Percentiles rank a stretch among this genome's conserved stretches.
Conservation (phyloP, 2,888 invertebrate species). For the Pammene fasciana region DNA sequence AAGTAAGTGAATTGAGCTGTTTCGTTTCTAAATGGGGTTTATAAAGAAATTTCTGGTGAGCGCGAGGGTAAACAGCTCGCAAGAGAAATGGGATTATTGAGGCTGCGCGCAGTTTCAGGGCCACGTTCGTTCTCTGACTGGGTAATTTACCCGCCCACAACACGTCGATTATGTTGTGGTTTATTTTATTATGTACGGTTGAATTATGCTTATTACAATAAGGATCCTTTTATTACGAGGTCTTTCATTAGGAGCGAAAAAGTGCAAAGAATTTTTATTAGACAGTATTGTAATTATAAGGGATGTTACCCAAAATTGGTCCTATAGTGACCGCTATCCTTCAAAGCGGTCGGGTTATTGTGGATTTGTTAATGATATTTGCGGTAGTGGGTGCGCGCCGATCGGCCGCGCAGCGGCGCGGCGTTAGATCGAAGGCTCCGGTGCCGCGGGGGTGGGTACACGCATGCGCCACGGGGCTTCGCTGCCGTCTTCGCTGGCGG, state of each 20-base stretch:
- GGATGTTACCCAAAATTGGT: not conserved
- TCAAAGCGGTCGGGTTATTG: conserved; percentile 66
- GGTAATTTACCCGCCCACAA: conserved; percentile 1
- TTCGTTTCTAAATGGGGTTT: conserved; percentile 42
- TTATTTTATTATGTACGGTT: not conserved
- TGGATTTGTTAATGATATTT: conserved; percentile 72
- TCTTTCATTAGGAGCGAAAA: not conserved
- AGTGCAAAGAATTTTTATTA: not conserved
- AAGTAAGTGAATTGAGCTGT: conserved; percentile 15
- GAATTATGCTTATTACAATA: not conserved
- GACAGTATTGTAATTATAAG: not conserved
- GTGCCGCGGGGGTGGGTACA: conserved; percentile 53
- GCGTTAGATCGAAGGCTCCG: conserved; percentile 75
- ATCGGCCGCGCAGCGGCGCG: conserved; percentile 63
- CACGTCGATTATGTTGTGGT: not conserved
- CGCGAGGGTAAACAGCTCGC: conserved; percentile 53
- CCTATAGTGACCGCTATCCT: conserved; percentile 57
- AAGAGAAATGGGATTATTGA: conserved; percentile 48
- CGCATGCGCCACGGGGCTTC: conserved; percentile 67
- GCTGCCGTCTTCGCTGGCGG: conserved; percentile 62
- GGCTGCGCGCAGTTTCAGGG: conserved; percentile 45
- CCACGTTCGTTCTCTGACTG: conserved; percentile 3
- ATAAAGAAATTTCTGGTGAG: conserved; percentile 51
- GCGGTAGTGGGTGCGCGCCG: conserved; percentile 70
- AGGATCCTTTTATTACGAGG: not conserved